Evolutionary conservation across 2,113 vertebrate genomes (phyloP).

Genomic region (Petroica traversi): DNA sequence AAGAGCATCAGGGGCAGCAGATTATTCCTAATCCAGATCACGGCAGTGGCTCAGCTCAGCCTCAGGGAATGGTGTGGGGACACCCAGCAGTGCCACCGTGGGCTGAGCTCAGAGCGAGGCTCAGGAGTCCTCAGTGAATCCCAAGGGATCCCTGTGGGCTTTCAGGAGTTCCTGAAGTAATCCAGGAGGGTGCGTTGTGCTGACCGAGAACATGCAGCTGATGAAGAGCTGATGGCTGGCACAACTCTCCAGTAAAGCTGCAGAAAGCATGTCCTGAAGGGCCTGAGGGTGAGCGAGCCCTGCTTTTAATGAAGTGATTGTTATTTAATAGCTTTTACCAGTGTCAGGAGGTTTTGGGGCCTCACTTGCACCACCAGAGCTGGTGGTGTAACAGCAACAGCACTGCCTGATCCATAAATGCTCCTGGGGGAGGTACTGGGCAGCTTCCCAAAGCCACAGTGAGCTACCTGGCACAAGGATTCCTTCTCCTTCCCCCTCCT

Average conservation of each 20-base stretch:
- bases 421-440: neutral
- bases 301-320: neutral
- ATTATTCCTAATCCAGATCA: neutral
- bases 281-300: neutral
- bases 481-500: neutral
- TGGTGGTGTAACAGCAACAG: neutral
- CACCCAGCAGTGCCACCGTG: accelerated
- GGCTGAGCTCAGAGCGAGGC: neutral
- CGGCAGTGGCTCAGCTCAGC: neutral
- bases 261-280: neutral
- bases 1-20: neutral
- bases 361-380: neutral
- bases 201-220: accelerated
- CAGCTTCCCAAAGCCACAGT: neutral
- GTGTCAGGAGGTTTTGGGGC: neutral
- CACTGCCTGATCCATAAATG: neutral
- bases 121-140: neutral
- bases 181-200: accelerated
- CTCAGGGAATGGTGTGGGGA: neutral
- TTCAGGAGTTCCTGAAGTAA: neutral
- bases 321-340: neutral
- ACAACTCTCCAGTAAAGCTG: neutral
- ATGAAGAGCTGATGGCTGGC: neutral
- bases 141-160: neutral
- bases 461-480: neutral